phyloP scores from a whole-genome alignment of 2,113 vertebrate species.

The Stigmatopora argus region DNA sequence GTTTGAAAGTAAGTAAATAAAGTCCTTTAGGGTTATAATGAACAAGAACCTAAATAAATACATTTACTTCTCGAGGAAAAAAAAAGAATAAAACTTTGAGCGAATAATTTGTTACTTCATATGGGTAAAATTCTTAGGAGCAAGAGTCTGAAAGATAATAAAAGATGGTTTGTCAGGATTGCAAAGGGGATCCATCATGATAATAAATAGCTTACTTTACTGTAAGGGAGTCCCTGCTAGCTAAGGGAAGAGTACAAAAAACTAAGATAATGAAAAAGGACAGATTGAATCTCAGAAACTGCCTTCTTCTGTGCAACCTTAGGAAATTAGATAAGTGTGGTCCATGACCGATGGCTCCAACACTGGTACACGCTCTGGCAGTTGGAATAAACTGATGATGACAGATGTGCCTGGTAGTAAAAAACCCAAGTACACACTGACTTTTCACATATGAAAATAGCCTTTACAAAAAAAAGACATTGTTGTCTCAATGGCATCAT shows the following conservation, averaged over 20 bases:
- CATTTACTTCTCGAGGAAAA: neutral
- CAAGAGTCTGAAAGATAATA: conserved; percentile 26
- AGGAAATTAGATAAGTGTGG: neutral
- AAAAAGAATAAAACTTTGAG: conserved; percentile 1
- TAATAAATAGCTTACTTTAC: conserved; percentile 58
- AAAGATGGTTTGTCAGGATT: conserved; percentile 54
- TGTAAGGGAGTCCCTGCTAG: conserved; percentile 50
- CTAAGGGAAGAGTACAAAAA: conserved; percentile 39
- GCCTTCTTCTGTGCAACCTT: neutral
- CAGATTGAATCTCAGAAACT: conserved; percentile 1
- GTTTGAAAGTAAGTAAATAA: neutral
- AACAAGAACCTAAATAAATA: conserved; percentile 10
- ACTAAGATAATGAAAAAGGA: neutral
- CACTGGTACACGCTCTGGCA: neutral
- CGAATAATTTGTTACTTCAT: conserved; percentile 41
- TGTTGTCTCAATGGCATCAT: too few relatives aligned
- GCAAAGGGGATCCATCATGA: conserved; percentile 53
- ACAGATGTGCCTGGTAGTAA: neutral
- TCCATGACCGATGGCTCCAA: neutral
- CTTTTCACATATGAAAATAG: too few relatives aligned
- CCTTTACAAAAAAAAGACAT: too few relatives aligned
- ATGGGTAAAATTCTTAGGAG: conserved; percentile 31
- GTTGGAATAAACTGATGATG: conserved; percentile 1
- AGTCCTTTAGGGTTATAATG: neutral
- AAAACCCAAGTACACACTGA: too few relatives aligned